Conservation (phyloP, 1,140 invertebrate species). For the Cryptotermes secundus region DNA sequence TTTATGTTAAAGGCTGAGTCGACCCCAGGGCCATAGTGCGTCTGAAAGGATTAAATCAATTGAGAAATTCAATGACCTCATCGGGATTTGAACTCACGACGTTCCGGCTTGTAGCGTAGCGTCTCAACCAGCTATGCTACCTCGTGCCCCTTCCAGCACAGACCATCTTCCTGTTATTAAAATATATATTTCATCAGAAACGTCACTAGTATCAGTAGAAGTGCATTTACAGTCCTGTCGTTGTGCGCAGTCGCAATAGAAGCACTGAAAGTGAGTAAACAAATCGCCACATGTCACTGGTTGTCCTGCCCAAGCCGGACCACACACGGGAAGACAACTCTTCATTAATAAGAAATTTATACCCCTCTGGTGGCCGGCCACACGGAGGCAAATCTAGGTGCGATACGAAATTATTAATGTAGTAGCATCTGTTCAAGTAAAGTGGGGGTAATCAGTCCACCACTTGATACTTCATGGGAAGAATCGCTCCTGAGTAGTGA, state of each 20-base stretch:
- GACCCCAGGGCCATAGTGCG: too few relatives aligned
- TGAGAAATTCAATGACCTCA: too few relatives aligned
- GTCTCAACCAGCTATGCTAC: too few relatives aligned
- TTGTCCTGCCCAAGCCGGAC: not conserved
- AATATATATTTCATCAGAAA: too few relatives aligned
- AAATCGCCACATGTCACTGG: not conserved
- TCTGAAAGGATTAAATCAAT: too few relatives aligned
- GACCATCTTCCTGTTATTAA: too few relatives aligned
- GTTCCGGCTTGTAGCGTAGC: too few relatives aligned
- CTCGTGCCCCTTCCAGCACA: too few relatives aligned
- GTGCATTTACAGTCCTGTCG: too few relatives aligned
- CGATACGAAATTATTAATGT: not conserved
- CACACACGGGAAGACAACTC: not conserved
- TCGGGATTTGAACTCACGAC: too few relatives aligned
- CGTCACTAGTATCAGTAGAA: too few relatives aligned
- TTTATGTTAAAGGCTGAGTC: too few relatives aligned
- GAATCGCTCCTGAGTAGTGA: not conserved
- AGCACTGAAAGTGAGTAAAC: not conserved
- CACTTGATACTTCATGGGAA: not conserved
- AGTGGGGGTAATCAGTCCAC: not conserved
- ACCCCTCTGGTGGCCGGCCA: not conserved
- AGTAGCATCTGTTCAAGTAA: not conserved
- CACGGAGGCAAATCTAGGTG: not conserved
- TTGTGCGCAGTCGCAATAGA: not conserved
- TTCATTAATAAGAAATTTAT: slow-evolving; percentile 5